phyloP scores from a whole-genome alignment of 2,888 invertebrate genomes.

The Cerceris ruficornis region DNA sequence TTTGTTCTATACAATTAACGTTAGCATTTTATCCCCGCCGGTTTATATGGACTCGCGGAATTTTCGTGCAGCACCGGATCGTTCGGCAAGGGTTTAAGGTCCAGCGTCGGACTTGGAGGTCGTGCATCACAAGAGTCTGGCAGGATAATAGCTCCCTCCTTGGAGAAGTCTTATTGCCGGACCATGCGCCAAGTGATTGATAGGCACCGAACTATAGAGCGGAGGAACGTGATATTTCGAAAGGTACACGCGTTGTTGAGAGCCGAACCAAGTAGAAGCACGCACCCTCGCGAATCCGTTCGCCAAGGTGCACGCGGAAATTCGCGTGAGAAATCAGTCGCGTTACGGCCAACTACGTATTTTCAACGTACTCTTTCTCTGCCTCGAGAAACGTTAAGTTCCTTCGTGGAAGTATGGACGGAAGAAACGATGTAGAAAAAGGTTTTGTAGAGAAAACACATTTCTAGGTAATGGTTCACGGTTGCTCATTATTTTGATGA shows the following conservation, averaged over 20 bases:
- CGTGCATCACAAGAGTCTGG: conserved; percentile 80
- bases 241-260: conserved; percentile 47
- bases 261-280: conserved; percentile 17
- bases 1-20: conserved; percentile 6
- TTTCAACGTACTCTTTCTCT: conserved; percentile 24
- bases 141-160: conserved; percentile 79
- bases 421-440: too few species aligned
- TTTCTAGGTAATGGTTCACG: too few species aligned
- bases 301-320: conserved; percentile 44
- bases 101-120: conserved; percentile 74
- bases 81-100: conserved; percentile 66
- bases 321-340: conserved; percentile 55
- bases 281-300: conserved; percentile 30
- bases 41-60: conserved; percentile 50
- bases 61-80: conserved; percentile 62
- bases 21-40: conserved; percentile 20
- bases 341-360: conserved; percentile 20
- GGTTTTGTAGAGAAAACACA: too few species aligned
- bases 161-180: conserved; percentile 75
- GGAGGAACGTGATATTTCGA: conserved; percentile 65
- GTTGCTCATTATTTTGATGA: neutral
- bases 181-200: conserved; percentile 78
- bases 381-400: neutral
- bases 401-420: neutral
- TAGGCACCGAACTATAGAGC: conserved; percentile 75